Conservation (phyloP, 2,888 invertebrate species). For the Standfussiana lucernea region DNA sequence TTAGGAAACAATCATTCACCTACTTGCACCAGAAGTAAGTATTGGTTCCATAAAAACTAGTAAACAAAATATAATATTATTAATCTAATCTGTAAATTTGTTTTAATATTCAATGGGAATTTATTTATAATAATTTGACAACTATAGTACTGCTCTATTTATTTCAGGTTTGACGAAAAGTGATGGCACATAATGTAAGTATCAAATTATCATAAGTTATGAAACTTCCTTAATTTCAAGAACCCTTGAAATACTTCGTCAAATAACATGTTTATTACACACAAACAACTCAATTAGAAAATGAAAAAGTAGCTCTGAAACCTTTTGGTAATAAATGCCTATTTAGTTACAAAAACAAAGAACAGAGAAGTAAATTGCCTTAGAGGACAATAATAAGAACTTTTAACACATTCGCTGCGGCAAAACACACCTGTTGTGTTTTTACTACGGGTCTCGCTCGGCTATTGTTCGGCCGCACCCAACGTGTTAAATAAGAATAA, state of each 20-base stretch:
- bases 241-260: not conserved
- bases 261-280: not conserved
- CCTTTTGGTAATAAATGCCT: not conserved
- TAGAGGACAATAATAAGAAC: not conserved
- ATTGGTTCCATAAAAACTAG: not conserved
- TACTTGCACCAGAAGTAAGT: conserved; percentile 32
- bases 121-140: not conserved
- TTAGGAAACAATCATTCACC: not conserved
- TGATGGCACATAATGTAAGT: conserved; percentile 77
- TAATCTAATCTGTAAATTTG: not conserved
- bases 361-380: not conserved
- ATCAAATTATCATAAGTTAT: conserved; percentile 62
- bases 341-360: not conserved
- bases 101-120: not conserved
- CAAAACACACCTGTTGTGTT: too few relatives aligned
- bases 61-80: not conserved
- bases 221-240: not conserved
- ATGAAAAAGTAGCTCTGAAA: not conserved
- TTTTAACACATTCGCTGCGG: too few relatives aligned
- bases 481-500: not conserved
- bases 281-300: not conserved
- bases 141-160: conserved; percentile 12
- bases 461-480: too few relatives aligned
- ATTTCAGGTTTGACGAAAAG: conserved; percentile 52
- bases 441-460: too few relatives aligned